These are phyloP conservation scores for Heterodera carotae DNA, from an alignment of 1,140 invertebrate genomes.

Conservation along the genomic window DNA sequence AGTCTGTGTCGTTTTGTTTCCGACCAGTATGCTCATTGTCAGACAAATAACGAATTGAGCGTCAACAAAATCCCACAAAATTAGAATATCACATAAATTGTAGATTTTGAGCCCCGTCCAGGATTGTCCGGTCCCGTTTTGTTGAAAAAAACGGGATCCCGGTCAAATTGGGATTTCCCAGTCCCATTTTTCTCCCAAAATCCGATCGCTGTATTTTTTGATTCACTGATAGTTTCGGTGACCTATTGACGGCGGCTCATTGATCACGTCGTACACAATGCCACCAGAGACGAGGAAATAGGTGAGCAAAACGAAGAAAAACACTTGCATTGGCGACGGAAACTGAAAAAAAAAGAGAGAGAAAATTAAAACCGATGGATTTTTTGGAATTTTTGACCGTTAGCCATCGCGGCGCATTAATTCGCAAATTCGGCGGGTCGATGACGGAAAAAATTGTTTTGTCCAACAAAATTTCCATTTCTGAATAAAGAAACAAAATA, in stretches of 20 bases:
- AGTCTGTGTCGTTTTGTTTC: too few species aligned
- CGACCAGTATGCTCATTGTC: too few species aligned
- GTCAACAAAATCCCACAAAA: too few species aligned
- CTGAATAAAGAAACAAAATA: neutral
- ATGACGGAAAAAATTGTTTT: conserved; percentile 35
- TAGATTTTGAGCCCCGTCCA: too few species aligned
- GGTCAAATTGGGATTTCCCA: too few species aligned
- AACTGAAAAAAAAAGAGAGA: conserved; percentile 67
- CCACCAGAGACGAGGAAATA: conserved; percentile 98
- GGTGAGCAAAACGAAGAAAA: conserved; percentile 83
- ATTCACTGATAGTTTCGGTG: conserved; percentile 51
- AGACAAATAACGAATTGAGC: too few species aligned
- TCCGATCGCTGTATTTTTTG: conserved; percentile 30
- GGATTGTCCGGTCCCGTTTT: too few species aligned
- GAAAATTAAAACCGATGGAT: neutral
- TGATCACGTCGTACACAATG: conserved; percentile 69
- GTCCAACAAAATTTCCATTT: conserved; percentile 37
- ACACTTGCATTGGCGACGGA: conserved; percentile 90
- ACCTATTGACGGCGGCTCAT: conserved; percentile 58
- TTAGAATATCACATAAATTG: too few species aligned
- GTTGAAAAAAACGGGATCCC: too few species aligned
- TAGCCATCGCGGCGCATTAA: conserved; percentile 50
- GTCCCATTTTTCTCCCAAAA: neutral
- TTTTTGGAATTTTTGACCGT: conserved; percentile 31
- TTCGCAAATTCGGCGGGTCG: conserved; percentile 52